phyloP scores from a whole-genome alignment of 2,113 vertebrate species.

The Poicephalus gulielmi region DNA sequence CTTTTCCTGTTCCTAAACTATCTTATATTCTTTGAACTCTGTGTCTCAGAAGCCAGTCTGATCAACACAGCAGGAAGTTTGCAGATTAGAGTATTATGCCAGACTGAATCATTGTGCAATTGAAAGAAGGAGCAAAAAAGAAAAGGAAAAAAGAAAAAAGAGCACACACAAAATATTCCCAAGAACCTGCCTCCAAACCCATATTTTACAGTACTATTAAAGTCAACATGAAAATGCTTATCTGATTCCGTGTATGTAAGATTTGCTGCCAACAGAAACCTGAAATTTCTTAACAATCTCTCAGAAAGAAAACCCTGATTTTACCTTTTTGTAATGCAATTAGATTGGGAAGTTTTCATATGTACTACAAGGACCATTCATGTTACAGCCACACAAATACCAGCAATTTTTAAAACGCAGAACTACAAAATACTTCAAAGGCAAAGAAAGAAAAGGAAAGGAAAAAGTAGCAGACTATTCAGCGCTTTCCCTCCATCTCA shows the following conservation, averaged over 20 bases:
- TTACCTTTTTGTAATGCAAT: background rate
- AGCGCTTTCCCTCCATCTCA: background rate
- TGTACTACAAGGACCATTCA: background rate
- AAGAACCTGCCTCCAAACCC: slow-evolving; percentile 43
- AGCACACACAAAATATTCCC: background rate
- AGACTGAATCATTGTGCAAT: slow-evolving; percentile 59
- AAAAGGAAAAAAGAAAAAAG: background rate
- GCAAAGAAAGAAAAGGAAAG: background rate
- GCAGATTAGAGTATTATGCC: slow-evolving; percentile 50
- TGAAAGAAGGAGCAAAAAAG: background rate
- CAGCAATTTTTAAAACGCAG: background rate
- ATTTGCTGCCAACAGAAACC: background rate
- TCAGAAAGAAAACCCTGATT: background rate
- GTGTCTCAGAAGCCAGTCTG: slow-evolving; percentile 44
- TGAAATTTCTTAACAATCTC: background rate
- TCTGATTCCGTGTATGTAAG: background rate
- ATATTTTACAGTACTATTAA: background rate
- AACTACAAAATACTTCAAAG: background rate
- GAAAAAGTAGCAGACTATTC: background rate
- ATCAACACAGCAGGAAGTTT: slow-evolving; percentile 68
- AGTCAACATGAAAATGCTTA: background rate
- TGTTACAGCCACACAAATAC: background rate
- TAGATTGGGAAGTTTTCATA: background rate
- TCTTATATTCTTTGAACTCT: slow-evolving; percentile 65
- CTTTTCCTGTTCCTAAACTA: slow-evolving; percentile 62